Evolutionary conservation across 2,797 vertebrate species (phyloP).

Genomic region (Sebastes oblongus): DNA sequence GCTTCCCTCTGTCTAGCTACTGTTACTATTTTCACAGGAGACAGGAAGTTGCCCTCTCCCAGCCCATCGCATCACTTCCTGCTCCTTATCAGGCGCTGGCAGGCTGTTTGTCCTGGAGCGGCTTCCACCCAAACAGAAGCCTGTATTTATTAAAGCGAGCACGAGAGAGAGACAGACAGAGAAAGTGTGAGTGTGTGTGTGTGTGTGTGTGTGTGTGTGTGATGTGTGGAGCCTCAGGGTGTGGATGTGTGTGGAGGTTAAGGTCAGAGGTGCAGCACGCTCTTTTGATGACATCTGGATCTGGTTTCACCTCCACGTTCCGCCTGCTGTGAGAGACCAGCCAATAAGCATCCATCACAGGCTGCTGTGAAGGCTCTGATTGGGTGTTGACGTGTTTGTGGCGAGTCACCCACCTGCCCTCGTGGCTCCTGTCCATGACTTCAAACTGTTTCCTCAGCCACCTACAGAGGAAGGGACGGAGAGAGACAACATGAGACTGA

Average conservation of each 20-base stretch:
- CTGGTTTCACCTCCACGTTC: conserved; percentile 23
- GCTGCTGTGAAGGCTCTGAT: background rate
- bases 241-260: conserved; percentile 6
- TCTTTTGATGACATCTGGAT: conserved; percentile 57
- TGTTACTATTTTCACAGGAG: conserved; percentile 73
- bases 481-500: background rate
- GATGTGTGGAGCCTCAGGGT: background rate
- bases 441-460: conserved; percentile 89
- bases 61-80: conserved; percentile 75
- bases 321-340: conserved; percentile 17
- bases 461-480: conserved; percentile 57
- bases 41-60: conserved; percentile 73
- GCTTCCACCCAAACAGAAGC: conserved; percentile 62
- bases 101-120: conserved; percentile 72
- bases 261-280: background rate
- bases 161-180: background rate
- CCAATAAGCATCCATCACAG: conserved; percentile 11
- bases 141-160: background rate
- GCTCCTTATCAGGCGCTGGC: conserved; percentile 71
- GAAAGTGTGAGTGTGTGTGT: background rate
- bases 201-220: conserved; percentile 10
- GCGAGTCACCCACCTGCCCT: conserved; percentile 84
- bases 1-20: conserved; percentile 47
- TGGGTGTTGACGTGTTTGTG: conserved; percentile 26
- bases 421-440: conserved; percentile 84